A percentile compares a stretch with the other conserved stretches of the same genome.
Evolutionary conservation across 2,113 vertebrate genomes (phyloP).

Genomic region (Hemiscyllium ocellatum): DNA sequence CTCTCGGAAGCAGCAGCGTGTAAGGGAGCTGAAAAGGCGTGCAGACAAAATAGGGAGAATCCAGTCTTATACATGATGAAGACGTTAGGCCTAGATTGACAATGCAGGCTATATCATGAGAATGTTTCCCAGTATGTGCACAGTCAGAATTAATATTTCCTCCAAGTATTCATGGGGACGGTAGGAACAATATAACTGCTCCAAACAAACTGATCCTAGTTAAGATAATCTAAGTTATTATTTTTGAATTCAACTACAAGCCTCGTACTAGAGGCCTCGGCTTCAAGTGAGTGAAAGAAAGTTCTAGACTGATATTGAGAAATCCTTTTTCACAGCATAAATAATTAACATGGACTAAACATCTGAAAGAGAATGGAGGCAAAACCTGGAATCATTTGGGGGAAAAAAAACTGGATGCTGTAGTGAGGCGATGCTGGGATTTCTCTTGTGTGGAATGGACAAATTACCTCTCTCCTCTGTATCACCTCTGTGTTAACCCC

Average conservation of each 20-base stretch:
- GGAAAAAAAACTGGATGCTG: neutral
- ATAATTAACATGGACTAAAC: neutral
- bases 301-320: neutral
- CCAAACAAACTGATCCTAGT: neutral
- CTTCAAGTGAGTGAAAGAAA: neutral
- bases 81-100: neutral
- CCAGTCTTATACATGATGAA: neutral
- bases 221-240: neutral
- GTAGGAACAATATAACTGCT: neutral
- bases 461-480: neutral
- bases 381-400: neutral
- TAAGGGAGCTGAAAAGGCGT: neutral
- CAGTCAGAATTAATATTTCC: neutral
- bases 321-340: neutral
- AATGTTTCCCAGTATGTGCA: too few species aligned
- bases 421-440: neutral
- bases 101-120: neutral
- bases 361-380: neutral
- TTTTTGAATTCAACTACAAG: neutral
- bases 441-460: neutral
- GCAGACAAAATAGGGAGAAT: neutral
- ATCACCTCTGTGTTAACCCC: neutral
- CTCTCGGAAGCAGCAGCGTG: neutral
- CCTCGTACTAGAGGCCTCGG: neutral
- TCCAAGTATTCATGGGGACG: neutral